A percentile compares a stretch with the other conserved stretches of the same genome.
Conservation (phyloP, 2,888 invertebrate species). For the Chamaedrilus cognettii region DNA sequence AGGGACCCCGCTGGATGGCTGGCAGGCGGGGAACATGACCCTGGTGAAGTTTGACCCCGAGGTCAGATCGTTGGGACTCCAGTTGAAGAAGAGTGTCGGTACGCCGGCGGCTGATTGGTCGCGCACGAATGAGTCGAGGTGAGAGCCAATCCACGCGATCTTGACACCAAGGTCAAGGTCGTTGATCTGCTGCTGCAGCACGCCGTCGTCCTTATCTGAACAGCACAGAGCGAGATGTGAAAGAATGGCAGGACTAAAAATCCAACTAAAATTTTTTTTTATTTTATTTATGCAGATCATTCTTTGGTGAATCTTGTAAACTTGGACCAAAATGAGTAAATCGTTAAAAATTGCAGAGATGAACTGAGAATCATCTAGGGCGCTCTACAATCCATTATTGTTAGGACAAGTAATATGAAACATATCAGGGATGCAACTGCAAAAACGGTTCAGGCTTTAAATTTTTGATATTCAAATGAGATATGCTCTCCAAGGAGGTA, state of each 20-base stretch:
- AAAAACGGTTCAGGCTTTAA: too few species aligned
- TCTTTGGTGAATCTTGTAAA: too few species aligned
- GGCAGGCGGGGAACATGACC: constrained; percentile 70
- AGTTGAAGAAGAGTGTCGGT: constrained; percentile 69
- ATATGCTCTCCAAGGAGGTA: too few species aligned
- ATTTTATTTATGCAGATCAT: constrained; percentile 61
- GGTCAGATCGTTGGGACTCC: constrained; percentile 66
- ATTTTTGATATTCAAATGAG: too few species aligned
- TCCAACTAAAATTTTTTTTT: too few species aligned
- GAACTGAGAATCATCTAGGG: too few species aligned
- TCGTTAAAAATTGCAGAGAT: too few species aligned
- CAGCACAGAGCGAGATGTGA: too few species aligned
- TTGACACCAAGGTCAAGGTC: constrained; percentile 67
- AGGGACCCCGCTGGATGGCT: constrained; percentile 7
- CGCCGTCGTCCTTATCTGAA: constrained; percentile 49
- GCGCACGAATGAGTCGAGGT: constrained; percentile 61
- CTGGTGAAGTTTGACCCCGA: constrained; percentile 62
- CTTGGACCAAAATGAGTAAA: too few species aligned
- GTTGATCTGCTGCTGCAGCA: constrained; percentile 64
- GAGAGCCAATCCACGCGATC: constrained; percentile 71
- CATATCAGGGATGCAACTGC: too few species aligned
- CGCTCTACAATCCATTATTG: too few species aligned
- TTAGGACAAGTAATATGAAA: too few species aligned
- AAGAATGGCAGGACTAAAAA: not conserved
- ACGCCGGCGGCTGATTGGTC: constrained; percentile 48